Conservation (phyloP, 2,797 vertebrate genomes). For the Hyperoplus lanceolatus region DNA sequence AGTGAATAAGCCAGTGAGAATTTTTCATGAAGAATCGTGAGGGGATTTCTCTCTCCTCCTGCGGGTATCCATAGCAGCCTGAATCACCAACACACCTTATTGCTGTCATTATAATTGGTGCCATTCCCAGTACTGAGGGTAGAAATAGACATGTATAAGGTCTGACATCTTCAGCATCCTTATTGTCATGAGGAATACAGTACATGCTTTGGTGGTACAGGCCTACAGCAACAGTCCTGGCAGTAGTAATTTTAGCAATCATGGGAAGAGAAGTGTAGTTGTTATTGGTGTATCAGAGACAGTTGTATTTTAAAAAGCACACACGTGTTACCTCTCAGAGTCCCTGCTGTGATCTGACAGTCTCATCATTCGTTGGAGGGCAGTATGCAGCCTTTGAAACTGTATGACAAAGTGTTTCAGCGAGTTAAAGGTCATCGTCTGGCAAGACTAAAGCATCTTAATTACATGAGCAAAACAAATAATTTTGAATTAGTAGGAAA, state of each 20-base stretch:
- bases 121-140: constrained; percentile 18
- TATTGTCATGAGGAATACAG: background rate
- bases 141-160: constrained; percentile 9
- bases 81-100: constrained; percentile 31
- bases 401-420: constrained; percentile 77
- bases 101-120: constrained; percentile 41
- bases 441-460: constrained; percentile 33
- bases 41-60: constrained; percentile 27
- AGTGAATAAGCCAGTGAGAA: background rate
- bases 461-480: constrained; percentile 11
- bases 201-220: background rate
- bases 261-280: constrained; percentile 1
- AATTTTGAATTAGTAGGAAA: background rate
- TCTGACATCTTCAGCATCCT: background rate
- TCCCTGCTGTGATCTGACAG: constrained; percentile 83
- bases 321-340: constrained; percentile 87
- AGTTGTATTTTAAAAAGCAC: constrained; percentile 19
- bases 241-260: background rate
- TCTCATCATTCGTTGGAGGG: constrained; percentile 90
- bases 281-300: constrained; percentile 23
- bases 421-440: constrained; percentile 71
- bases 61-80: constrained; percentile 55
- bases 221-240: constrained; percentile 9
- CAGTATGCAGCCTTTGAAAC: constrained; percentile 92
- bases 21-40: constrained; percentile 15